These are phyloP conservation scores for Drosophila dunni DNA, from an alignment of 1,140 invertebrate genomes.

Conservation along the genomic window DNA sequence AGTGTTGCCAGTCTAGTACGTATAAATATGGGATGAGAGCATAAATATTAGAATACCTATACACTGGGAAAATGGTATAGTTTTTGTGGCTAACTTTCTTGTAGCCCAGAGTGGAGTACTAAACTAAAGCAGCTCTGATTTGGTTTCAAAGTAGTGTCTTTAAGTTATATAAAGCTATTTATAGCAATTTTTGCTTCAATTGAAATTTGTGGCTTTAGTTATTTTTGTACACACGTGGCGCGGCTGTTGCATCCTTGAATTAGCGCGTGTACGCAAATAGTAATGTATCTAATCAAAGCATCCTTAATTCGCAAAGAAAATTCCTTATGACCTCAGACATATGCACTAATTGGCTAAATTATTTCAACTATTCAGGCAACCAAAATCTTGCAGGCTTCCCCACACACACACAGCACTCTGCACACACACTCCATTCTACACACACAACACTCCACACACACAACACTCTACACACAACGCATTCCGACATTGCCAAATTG, in stretches of 20 bases:
- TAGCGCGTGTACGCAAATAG: neutral
- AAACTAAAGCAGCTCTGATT: too few relatives aligned
- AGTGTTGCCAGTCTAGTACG: conserved; percentile 1
- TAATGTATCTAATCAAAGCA: neutral
- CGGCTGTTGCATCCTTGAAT: too few relatives aligned
- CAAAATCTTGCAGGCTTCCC: conserved; percentile 23
- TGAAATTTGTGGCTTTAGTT: too few relatives aligned
- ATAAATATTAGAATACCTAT: conserved; percentile 23
- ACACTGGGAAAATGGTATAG: neutral
- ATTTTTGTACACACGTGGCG: too few relatives aligned
- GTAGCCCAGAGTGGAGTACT: too few relatives aligned
- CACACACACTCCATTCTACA: too few relatives aligned
- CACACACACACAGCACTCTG: too few relatives aligned
- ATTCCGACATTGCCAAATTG: conserved; percentile 71
- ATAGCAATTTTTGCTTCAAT: too few relatives aligned
- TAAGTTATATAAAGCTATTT: too few relatives aligned
- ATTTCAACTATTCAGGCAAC: conserved; percentile 74
- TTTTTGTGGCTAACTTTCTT: too few relatives aligned
- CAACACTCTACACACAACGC: conserved; percentile 6
- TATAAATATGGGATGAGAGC: conserved; percentile 31
- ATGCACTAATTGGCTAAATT: conserved; percentile 72
- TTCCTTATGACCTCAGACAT: neutral
- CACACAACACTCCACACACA: too few relatives aligned
- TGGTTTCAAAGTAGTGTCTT: too few relatives aligned
- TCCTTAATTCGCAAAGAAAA: neutral